Conservation (phyloP, 2,797 vertebrate species). For the Cynodonichthys magdalenae region DNA sequence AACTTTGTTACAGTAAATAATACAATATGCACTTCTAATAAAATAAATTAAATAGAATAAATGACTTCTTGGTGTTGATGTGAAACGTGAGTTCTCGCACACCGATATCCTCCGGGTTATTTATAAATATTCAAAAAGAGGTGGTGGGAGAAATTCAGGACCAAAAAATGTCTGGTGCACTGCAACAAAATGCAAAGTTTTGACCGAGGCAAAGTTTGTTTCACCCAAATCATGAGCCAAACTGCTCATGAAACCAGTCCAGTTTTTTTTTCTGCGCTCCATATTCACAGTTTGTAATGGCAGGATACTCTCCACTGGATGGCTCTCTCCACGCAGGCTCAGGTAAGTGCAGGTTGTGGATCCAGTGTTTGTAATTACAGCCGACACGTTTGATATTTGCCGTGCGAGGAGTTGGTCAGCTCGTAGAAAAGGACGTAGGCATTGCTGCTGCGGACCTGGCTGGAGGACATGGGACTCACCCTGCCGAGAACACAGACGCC, state of each 20-base stretch:
- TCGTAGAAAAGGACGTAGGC: conserved; percentile 98
- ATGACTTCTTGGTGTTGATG: neutral
- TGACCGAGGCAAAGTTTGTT: neutral
- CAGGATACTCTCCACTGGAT: conserved; percentile 39
- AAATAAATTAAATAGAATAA: conserved; percentile 52
- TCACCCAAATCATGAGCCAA: neutral
- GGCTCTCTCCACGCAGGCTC: conserved; percentile 19
- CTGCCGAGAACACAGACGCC: conserved; percentile 65
- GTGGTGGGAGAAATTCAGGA: neutral
- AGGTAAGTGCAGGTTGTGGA: neutral
- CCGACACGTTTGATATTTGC: conserved; percentile 76
- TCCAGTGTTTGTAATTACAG: conserved; percentile 24
- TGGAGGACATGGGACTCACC: conserved; percentile 92
- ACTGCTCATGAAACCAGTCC: neutral
- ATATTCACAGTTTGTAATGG: conserved; percentile 31
- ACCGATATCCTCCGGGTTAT: conserved; percentile 10
- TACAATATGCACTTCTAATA: conserved; percentile 29
- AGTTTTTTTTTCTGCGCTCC: neutral
- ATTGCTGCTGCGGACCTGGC: conserved; percentile 92
- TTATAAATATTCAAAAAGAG: conserved; percentile 27
- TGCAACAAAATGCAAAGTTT: neutral
- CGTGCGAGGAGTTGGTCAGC: conserved; percentile 83
- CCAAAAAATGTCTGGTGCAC: neutral
- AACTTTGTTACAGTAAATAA: conserved; percentile 13
- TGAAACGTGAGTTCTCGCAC: conserved; percentile 2